Percentiles rank a stretch among this genome's conserved stretches.
Evolutionary conservation across 35 echinoderm and acorn worm genomes (phyloP).

Genomic region (Amphiura filiformis): DNA sequence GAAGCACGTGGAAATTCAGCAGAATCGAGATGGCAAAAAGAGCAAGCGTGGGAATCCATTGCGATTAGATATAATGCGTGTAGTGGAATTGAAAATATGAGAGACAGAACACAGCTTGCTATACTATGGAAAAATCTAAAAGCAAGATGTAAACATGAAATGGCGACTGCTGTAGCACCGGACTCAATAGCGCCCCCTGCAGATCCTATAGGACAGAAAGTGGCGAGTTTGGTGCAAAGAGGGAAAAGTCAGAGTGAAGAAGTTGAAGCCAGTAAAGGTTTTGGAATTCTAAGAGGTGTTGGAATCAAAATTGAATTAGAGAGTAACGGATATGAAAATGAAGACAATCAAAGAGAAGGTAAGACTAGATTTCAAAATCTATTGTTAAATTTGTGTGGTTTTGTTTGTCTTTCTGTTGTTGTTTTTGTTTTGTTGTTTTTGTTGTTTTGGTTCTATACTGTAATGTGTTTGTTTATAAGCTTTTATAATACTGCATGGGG

Average conservation of each 20-base stretch:
- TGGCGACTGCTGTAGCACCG: background rate
- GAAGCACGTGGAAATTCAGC: background rate
- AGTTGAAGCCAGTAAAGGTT: background rate
- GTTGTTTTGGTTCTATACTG: too few species aligned
- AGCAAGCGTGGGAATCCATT: background rate
- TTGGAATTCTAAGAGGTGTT: background rate
- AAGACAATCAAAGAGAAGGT: background rate
- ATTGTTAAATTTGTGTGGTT: too few species aligned
- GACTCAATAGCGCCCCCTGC: background rate
- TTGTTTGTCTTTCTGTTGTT: too few species aligned
- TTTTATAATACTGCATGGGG: too few species aligned
- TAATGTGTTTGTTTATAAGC: too few species aligned
- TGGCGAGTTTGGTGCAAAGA: background rate
- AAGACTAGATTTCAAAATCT: too few species aligned
- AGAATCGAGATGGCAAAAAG: background rate
- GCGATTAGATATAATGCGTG: background rate
- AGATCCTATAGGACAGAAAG: constrained; percentile 9
- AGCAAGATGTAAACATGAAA: constrained; percentile 1
- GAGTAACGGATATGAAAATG: background rate
- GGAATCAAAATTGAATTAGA: background rate
- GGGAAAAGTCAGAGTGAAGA: background rate
- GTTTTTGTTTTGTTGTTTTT: too few species aligned
- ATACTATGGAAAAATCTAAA: constrained; percentile 4
- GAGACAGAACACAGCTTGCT: background rate
- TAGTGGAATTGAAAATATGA: background rate